Conservation (phyloP, 1,140 invertebrate species). For the Sycophaga agraensis region DNA sequence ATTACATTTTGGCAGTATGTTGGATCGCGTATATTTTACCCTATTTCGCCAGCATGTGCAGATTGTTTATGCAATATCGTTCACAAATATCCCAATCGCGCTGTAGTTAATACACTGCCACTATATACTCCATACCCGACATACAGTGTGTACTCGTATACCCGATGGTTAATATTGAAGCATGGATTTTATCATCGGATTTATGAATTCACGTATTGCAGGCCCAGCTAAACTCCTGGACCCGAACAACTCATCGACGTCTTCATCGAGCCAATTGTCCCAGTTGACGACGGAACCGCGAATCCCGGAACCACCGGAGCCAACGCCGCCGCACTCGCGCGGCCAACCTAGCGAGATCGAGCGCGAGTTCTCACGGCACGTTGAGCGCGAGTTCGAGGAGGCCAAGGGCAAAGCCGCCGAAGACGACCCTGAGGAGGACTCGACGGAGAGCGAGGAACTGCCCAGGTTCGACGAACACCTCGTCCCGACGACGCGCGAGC, state of each 20-base stretch:
- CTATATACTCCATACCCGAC: too few species aligned
- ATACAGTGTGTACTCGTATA: too few species aligned
- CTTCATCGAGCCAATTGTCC: neutral
- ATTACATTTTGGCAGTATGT: too few species aligned
- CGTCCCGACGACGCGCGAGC: neutral
- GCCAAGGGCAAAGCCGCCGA: neutral
- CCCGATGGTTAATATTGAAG: too few species aligned
- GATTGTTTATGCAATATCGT: too few species aligned
- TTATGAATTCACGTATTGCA: too few species aligned
- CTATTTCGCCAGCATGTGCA: too few species aligned
- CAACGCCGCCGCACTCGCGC: neutral
- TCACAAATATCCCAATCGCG: too few species aligned
- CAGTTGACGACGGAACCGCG: slow-evolving; percentile 21
- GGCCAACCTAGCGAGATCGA: neutral
- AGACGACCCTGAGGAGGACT: neutral
- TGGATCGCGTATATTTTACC: too few species aligned
- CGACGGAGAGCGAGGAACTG: neutral
- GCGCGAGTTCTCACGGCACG: slow-evolving; percentile 15
- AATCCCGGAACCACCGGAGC: neutral
- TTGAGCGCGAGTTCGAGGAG: slow-evolving; percentile 9
- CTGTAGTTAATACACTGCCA: too few species aligned
- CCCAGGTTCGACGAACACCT: slow-evolving; percentile 20
- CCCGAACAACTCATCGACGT: neutral
- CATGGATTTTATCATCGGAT: too few species aligned
- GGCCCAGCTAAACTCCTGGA: neutral